A percentile compares a stretch with the other conserved stretches of the same genome.
phyloP scores from a whole-genome alignment of 2,888 invertebrate species.

The Merodon equestris region DNA sequence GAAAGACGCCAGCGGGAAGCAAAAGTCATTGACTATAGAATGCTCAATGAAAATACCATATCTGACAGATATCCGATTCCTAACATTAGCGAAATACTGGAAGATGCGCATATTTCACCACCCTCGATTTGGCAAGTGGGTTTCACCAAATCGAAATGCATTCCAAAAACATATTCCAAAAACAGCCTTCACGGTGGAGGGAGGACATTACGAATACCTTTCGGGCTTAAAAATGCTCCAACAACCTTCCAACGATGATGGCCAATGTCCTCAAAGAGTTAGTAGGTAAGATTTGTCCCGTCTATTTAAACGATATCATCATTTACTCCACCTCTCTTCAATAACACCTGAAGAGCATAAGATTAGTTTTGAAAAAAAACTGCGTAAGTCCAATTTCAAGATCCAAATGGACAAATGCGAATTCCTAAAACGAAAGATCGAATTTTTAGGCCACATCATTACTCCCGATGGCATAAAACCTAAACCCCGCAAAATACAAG shows the following conservation, averaged over 20 bases:
- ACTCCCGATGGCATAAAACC: too few relatives aligned
- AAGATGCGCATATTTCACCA: slow-evolving; percentile 61
- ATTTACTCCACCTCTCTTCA: too few relatives aligned
- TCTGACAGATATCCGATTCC: slow-evolving; percentile 14
- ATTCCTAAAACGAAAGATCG: too few relatives aligned
- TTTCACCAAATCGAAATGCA: slow-evolving; percentile 72
- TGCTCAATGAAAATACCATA: slow-evolving; percentile 26
- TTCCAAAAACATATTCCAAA: neutral
- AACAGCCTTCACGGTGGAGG: slow-evolving; percentile 26
- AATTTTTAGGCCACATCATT: too few relatives aligned
- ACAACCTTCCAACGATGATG: neutral
- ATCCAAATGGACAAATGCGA: too few relatives aligned
- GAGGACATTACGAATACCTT: slow-evolving; percentile 32
- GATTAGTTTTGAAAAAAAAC: too few relatives aligned
- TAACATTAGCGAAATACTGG: slow-evolving; percentile 54
- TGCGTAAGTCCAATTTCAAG: too few relatives aligned
- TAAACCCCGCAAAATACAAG: too few relatives aligned
- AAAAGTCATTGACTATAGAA: slow-evolving; percentile 11
- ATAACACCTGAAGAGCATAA: too few relatives aligned
- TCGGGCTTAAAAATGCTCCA: slow-evolving; percentile 8
- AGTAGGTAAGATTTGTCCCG: too few relatives aligned
- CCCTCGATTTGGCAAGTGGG: slow-evolving; percentile 72
- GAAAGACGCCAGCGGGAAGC: neutral
- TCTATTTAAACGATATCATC: too few relatives aligned
- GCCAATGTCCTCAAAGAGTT: too few relatives aligned